Conservation (phyloP, 2,113 vertebrate species). For the Eleginops maclovinus region DNA sequence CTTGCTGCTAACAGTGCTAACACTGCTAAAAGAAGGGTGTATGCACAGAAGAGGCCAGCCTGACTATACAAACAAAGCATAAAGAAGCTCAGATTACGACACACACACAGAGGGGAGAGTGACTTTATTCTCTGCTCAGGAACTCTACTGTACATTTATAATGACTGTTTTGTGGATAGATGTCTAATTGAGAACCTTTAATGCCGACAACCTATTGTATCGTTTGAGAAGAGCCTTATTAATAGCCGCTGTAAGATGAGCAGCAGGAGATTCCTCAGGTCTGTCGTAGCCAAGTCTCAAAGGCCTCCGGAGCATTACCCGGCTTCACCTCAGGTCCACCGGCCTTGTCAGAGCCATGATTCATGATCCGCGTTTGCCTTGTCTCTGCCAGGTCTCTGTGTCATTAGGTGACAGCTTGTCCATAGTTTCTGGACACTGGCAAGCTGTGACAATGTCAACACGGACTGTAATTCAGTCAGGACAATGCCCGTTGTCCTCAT, state of each 20-base stretch:
- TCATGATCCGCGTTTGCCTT: constrained; percentile 4
- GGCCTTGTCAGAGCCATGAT: background rate
- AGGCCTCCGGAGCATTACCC: constrained; percentile 7
- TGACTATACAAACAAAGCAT: too few relatives aligned
- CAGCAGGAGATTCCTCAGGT: background rate
- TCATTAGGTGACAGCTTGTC: constrained; percentile 38
- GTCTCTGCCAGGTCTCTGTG: constrained; percentile 34
- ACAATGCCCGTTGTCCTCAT: constrained; percentile 43
- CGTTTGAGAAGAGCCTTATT: background rate
- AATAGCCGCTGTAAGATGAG: constrained; percentile 8
- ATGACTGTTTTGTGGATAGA: too few relatives aligned
- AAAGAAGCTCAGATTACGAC: too few relatives aligned
- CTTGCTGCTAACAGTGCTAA: too few relatives aligned
- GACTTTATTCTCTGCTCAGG: too few relatives aligned
- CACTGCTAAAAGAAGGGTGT: too few relatives aligned
- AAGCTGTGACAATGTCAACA: constrained; percentile 44
- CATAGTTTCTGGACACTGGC: constrained; percentile 27
- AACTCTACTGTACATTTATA: too few relatives aligned
- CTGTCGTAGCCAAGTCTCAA: constrained; percentile 11
- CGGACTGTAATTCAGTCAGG: constrained; percentile 51
- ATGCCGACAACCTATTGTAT: background rate
- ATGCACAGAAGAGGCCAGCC: too few relatives aligned
- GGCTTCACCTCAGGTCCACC: background rate
- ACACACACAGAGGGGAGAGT: too few relatives aligned
- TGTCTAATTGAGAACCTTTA: background rate